A percentile compares a stretch with the other conserved stretches of the same genome.
Evolutionary conservation across 2,888 invertebrate species (phyloP).

Genomic region (Scaptomyza cyrtandrae): DNA sequence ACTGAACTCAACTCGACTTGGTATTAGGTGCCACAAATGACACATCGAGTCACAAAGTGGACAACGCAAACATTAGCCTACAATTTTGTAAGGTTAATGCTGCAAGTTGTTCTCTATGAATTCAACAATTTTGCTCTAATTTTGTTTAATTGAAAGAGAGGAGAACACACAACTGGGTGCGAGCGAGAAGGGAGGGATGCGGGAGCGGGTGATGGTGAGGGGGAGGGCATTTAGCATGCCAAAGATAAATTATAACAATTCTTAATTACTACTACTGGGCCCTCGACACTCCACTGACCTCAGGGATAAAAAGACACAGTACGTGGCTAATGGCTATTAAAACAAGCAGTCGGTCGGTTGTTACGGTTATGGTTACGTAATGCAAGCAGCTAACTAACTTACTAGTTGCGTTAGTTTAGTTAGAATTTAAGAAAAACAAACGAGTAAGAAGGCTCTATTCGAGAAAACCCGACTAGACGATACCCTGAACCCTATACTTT

Average conservation of each 20-base stretch:
- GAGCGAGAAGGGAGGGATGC: conserved; percentile 6
- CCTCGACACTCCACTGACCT: conserved; percentile 34
- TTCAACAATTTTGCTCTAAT: conserved; percentile 38
- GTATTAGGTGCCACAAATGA: conserved; percentile 17
- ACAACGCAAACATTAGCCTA: not conserved
- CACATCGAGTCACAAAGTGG: conserved; percentile 1
- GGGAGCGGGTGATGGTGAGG: too few relatives aligned
- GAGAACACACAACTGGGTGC: not conserved
- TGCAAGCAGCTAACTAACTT: conserved; percentile 22
- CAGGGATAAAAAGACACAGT: conserved; percentile 30
- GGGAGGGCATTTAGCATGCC: conserved; percentile 51
- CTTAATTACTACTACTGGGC: conserved; percentile 58
- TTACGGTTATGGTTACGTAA: conserved; percentile 59
- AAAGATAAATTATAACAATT: conserved; percentile 53
- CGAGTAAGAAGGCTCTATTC: too few relatives aligned
- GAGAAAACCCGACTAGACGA: too few relatives aligned
- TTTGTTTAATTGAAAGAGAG: conserved; percentile 60
- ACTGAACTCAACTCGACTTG: conserved; percentile 6
- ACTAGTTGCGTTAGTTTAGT: conserved; percentile 24
- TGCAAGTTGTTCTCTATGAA: conserved; percentile 29
- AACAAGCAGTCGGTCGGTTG: conserved; percentile 20
- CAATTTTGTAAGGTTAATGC: conserved; percentile 15
- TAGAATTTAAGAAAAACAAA: conserved; percentile 2
- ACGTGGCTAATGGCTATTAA: conserved; percentile 57
- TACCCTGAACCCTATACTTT: too few relatives aligned